Evolutionary conservation across 2,113 vertebrate genomes (phyloP), one percentile per base, ranked within the genome.

Genomic region (Pseudolaguvia tuberculata): DNA sequence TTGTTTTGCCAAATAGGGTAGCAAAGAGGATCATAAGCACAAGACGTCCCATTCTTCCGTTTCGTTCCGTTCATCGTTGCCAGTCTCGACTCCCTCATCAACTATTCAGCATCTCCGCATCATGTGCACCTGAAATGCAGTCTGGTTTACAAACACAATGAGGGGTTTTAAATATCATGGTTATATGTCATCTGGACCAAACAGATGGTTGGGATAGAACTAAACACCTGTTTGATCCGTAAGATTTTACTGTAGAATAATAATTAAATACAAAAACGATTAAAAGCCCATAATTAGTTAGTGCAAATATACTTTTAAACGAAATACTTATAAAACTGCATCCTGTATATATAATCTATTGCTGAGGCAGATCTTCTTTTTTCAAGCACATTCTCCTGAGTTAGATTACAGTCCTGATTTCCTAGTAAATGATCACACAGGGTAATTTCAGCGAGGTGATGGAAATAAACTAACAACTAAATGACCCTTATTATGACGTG

Each of bases 91-190:
- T 68, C 66, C 80, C 89, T 90, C 89, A 91, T 91, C 87, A 91
- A 91, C 87, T 90, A 91, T 91, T 91, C 89, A 91, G 84, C 84
- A 86, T 86, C 85, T 85, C 77, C 74, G 86, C 85, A 81, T 87
- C 88, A 82, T 84, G 84, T 83, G 72, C 81, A 57, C 83, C 88
- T 89, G 76, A 45, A 73, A 58, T 79, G 77, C 61, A 55, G 86
- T 85, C 85, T 80, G 75, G 79, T 78, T 84, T 83, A 83, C 80
- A 83, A 81, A 77, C 83, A 85, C 82, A 82, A 83, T 81, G 83
- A 63, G 42, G 47, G 80, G 81, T 81, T 79, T 81, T 82, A 72
- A 81, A 70, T 83, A 80, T 80, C 75, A 80, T 77, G 82, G 55
- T 79, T 77, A 85, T 68, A 39, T 70, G 82, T 84, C 80, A 83